Evolutionary conservation across 2,113 vertebrate genomes (phyloP).

Genomic region (Corythoichthys intestinalis): DNA sequence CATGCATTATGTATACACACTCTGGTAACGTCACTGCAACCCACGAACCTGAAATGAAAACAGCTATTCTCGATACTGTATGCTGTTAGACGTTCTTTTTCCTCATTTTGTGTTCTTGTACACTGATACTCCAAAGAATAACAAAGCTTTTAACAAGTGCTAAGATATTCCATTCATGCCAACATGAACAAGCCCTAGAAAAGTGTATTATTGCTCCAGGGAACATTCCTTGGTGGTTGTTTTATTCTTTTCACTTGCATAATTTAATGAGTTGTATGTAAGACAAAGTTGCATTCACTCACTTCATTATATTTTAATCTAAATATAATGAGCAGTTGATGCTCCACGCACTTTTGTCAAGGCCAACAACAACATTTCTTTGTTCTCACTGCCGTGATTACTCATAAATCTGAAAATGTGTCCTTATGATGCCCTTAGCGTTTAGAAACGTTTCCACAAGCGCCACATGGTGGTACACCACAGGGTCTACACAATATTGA

Average conservation of each 20-base stretch:
- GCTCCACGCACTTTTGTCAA: constrained; percentile 51
- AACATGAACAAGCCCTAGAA: constrained; percentile 53
- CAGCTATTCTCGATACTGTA: constrained; percentile 14
- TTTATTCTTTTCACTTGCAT: constrained; percentile 61
- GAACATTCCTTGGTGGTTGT: constrained; percentile 54
- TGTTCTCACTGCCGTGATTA: constrained; percentile 24
- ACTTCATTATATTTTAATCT: constrained; percentile 76
- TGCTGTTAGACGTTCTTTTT: constrained; percentile 29
- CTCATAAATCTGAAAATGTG: constrained; percentile 44
- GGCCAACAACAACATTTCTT: constrained; percentile 34
- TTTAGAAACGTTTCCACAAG: constrained; percentile 46
- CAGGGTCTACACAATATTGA: constrained; percentile 26
- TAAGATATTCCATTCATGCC: constrained; percentile 64
- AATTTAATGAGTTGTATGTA: constrained; percentile 71
- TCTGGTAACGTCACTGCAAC: constrained; percentile 24
- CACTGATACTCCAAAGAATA: constrained; percentile 39
- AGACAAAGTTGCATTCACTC: constrained; percentile 71
- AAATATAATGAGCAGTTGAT: constrained; percentile 51
- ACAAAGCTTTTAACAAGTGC: constrained; percentile 65
- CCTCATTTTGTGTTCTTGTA: constrained; percentile 23
- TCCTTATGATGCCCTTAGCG: constrained; percentile 23
- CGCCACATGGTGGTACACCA: constrained; percentile 38
- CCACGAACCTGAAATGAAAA: constrained; percentile 23
- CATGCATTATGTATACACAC: constrained; percentile 30
- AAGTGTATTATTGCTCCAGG: constrained; percentile 55